phyloP scores from a whole-genome alignment of 2,797 vertebrate species.

The Moxostoma hubbsi region DNA sequence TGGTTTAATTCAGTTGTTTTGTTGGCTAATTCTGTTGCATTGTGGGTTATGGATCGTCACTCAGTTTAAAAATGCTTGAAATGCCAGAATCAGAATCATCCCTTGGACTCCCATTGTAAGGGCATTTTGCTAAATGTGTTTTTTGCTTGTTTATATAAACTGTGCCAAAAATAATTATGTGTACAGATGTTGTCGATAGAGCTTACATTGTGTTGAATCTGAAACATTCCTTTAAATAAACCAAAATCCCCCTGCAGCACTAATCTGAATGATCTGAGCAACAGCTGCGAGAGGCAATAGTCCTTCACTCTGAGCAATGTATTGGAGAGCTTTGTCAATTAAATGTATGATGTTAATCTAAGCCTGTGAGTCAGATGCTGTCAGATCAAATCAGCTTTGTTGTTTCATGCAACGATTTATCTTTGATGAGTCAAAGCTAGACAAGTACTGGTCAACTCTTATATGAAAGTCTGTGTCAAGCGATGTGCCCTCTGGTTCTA shows the following conservation, averaged over 20 bases:
- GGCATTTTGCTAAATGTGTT: too few species aligned
- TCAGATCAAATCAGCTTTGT: slow-evolving; percentile 23
- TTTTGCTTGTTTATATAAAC: too few species aligned
- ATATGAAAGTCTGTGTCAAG: slow-evolving; percentile 1
- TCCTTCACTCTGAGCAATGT: slow-evolving; percentile 9
- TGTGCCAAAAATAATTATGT: too few species aligned
- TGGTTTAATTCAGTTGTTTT: too few species aligned
- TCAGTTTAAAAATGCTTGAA: too few species aligned
- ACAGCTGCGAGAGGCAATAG: slow-evolving; percentile 4
- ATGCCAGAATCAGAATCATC: too few species aligned
- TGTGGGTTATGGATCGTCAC: too few species aligned
- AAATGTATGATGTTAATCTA: slow-evolving; percentile 2
- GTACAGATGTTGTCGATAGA: too few species aligned
- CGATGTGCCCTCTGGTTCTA: neutral
- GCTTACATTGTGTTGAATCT: too few species aligned
- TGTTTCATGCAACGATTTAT: neutral
- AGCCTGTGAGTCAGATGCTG: slow-evolving; percentile 10
- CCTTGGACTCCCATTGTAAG: too few species aligned
- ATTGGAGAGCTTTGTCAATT: slow-evolving; percentile 16
- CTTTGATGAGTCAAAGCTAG: slow-evolving; percentile 15
- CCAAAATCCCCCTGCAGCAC: neutral
- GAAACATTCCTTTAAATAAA: slow-evolving; percentile 39
- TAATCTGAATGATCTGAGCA: slow-evolving; percentile 19
- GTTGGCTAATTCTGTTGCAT: too few species aligned
- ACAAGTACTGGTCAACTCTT: neutral